Evolutionary conservation across 2,888 invertebrate genomes (phyloP), one percentile per base, ranked within the genome.

Genomic region (Tolmerus cingulatus): DNA sequence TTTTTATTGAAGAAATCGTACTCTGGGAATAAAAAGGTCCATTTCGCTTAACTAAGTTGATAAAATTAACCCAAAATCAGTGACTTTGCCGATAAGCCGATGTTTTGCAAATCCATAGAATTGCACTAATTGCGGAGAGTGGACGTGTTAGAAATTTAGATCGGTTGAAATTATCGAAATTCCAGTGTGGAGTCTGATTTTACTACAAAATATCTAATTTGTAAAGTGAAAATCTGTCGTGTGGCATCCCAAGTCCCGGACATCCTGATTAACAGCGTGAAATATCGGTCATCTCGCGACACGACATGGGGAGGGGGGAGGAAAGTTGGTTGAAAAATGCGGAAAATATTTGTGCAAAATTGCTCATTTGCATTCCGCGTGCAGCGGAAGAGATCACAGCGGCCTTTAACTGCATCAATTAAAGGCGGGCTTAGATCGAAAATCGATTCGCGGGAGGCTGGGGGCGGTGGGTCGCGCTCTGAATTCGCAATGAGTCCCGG

Each of bases 351-450:
- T 37, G 34, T 40, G 77, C n/a, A 37, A 30, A 77, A 40, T 5
- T 66, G 2, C 77, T 77, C 77, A 77, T 77, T 77, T 77, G 77
- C 77, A 77, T 77, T 30, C 77, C n/a, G 37, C 7, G 77, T 77
- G 77, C 77, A 77, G 2, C 27, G 40, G 40, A 19, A 77, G 77
- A 77, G 77, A 77, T 77, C 77, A 77, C 19, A 40, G 77, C 40
- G 77, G 77, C 77, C 66, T 40, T 37, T 37, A 77, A 30, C 37
- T 77, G 77, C 77, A 77, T 77, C 77, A 77, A 77, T 77, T 77
- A 77, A 77, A 77, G 77, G 34, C 30, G 37, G 77, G 77, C 9
- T 77, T 77, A 37, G 77, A 77, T 77, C 77, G 40, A 77, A 40
- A 77, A 77, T 37, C 77, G 77, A 37, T 77, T 40, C 40, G 77